These are phyloP conservation scores for Clarias platycephalus DNA, from an alignment of 2,797 vertebrate species.

Conservation along the genomic window DNA sequence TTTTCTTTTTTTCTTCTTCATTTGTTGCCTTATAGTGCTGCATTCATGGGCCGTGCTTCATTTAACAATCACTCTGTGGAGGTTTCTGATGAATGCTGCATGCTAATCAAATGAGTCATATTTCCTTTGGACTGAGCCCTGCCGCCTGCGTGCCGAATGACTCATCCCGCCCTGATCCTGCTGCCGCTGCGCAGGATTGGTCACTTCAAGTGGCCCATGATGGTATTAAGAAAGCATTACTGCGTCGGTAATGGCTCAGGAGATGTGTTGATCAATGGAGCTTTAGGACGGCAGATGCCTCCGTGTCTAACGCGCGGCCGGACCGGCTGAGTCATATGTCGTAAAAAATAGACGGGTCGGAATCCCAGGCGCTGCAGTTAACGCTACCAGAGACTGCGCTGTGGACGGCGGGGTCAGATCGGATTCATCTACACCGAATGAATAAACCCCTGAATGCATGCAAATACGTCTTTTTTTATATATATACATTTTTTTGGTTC, in stretches of 20 bases:
- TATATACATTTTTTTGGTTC: too few relatives aligned
- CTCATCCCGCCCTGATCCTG: conserved; percentile 44
- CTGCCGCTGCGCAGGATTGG: conserved; percentile 55
- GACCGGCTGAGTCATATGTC: conserved; percentile 65
- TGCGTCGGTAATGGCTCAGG: conserved; percentile 50
- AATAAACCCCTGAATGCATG: neutral
- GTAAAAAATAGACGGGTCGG: conserved; percentile 63
- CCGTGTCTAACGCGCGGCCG: conserved; percentile 57
- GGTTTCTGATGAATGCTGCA: conserved; percentile 77
- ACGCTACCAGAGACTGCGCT: conserved; percentile 45
- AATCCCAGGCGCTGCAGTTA: conserved; percentile 63
- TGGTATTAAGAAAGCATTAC: conserved; percentile 62
- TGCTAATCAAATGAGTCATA: conserved; percentile 82
- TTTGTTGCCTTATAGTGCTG: conserved; percentile 50
- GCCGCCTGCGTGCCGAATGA: conserved; percentile 71
- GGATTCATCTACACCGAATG: neutral
- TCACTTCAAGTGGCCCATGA: conserved; percentile 62
- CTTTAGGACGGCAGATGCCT: conserved; percentile 37
- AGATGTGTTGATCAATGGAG: conserved; percentile 37
- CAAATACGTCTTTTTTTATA: neutral
- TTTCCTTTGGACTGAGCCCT: conserved; percentile 78
- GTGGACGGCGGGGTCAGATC: neutral
- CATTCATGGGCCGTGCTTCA: conserved; percentile 61
- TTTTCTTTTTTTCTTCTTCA: neutral
- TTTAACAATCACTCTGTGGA: conserved; percentile 76